Evolutionary conservation across 1,140 invertebrate genomes (phyloP).

Genomic region (Capitella teleta): DNA sequence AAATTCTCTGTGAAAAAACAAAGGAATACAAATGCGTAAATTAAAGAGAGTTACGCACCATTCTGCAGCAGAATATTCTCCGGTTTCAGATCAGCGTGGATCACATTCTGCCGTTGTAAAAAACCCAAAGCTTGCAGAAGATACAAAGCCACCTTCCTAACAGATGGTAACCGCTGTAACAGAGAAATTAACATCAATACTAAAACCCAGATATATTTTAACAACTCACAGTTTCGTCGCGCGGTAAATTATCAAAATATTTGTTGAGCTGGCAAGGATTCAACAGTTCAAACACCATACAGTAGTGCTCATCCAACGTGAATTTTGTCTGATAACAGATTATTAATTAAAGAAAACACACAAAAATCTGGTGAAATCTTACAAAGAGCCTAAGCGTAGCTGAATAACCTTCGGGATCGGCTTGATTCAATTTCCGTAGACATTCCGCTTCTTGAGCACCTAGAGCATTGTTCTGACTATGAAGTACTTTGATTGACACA

Average conservation of each 20-base stretch:
- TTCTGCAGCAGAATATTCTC: constrained; percentile 37
- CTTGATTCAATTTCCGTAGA: constrained; percentile 20
- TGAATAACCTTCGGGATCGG: constrained; percentile 25
- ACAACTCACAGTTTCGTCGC: too few species aligned
- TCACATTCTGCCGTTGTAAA: constrained; percentile 37
- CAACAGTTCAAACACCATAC: constrained; percentile 35
- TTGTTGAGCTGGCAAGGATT: too few species aligned
- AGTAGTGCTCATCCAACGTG: constrained; percentile 32
- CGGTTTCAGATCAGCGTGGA: constrained; percentile 43
- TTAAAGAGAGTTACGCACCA: constrained; percentile 24
- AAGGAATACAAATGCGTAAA: too few species aligned
- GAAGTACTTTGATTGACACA: constrained; percentile 36
- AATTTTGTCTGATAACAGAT: constrained; percentile 29
- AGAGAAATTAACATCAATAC: background rate
- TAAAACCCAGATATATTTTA: background rate
- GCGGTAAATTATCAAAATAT: background rate
- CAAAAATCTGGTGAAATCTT: too few species aligned
- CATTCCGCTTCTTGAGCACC: constrained; percentile 34
- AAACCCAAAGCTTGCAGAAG: constrained; percentile 35
- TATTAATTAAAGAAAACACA: too few species aligned
- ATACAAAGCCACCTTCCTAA: constrained; percentile 28
- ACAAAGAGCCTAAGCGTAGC: constrained; percentile 26
- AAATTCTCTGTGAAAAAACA: too few species aligned
- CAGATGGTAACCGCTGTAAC: constrained; percentile 19
- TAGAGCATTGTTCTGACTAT: constrained; percentile 25